These are phyloP conservation scores for Pagetopsis macropterus DNA, from an alignment of 2,797 vertebrate genomes.

Conservation along the genomic window DNA sequence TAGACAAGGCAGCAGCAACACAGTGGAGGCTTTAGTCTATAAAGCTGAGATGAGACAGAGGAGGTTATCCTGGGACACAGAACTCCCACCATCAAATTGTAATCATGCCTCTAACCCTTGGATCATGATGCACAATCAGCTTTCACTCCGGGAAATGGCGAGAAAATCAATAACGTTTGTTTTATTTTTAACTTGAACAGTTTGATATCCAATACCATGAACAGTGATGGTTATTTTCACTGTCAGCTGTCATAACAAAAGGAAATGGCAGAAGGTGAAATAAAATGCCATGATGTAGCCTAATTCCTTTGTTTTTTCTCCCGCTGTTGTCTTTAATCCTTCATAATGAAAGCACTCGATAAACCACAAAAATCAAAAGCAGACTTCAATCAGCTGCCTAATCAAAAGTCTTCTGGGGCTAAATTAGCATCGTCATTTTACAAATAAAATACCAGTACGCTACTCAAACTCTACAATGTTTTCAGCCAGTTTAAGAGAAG, in stretches of 20 bases:
- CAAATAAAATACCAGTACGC: slow-evolving; percentile 22
- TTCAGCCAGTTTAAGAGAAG: slow-evolving; percentile 9
- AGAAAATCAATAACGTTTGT: slow-evolving; percentile 7
- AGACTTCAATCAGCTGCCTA: slow-evolving; percentile 32
- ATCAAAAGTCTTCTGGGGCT: slow-evolving; percentile 30
- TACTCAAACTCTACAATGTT: slow-evolving; percentile 25
- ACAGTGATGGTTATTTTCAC: not conserved
- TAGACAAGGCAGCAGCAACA: slow-evolving; percentile 28
- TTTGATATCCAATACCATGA: not conserved
- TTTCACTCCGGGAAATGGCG: not conserved
- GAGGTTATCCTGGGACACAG: slow-evolving; percentile 40
- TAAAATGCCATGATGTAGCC: slow-evolving; percentile 8
- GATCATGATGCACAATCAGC: slow-evolving; percentile 6
- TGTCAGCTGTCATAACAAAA: slow-evolving; percentile 6
- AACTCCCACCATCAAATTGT: slow-evolving; percentile 22
- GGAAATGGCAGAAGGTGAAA: slow-evolving; percentile 30
- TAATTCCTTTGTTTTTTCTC: slow-evolving; percentile 23
- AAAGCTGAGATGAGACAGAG: slow-evolving; percentile 20
- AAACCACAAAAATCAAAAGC: slow-evolving; percentile 6
- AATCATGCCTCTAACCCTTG: slow-evolving; percentile 2
- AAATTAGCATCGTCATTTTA: slow-evolving; percentile 31
- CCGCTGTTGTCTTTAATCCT: slow-evolving; percentile 13
- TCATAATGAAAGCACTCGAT: slow-evolving; percentile 26
- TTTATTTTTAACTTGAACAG: not conserved
- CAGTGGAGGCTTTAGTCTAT: slow-evolving; percentile 15